These are phyloP conservation scores for Drosophila sechellia DNA, from an alignment of 1,140 invertebrate species.

Conservation along the genomic window DNA sequence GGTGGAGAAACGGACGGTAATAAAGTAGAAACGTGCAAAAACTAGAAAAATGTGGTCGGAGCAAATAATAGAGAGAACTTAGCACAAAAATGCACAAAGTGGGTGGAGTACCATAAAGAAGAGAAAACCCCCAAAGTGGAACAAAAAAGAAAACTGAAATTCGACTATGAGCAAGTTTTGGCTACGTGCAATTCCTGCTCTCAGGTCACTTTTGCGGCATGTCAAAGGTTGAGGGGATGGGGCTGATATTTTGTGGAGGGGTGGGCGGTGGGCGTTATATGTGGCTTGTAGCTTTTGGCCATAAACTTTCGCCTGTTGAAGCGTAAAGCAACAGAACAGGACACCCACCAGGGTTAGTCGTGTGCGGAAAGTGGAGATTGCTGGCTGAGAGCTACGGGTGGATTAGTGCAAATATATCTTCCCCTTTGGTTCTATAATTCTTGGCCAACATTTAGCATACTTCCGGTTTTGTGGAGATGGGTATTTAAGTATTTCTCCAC, in stretches of 20 bases:
- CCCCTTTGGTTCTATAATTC: constrained; percentile 23
- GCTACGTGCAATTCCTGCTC: constrained; percentile 77
- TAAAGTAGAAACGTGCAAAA: constrained; percentile 82
- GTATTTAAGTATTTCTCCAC: background rate
- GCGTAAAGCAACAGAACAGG: constrained; percentile 45
- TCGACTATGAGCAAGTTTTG: constrained; percentile 64
- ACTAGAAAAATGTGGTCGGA: constrained; percentile 78
- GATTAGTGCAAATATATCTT: constrained; percentile 28
- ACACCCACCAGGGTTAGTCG: constrained; percentile 15
- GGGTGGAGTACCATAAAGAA: constrained; percentile 14
- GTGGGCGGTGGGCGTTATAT: constrained; percentile 8
- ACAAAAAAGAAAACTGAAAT: constrained; percentile 50
- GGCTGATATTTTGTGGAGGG: constrained; percentile 24
- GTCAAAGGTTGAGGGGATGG: constrained; percentile 26
- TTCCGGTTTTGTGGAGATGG: background rate
- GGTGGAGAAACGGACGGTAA: constrained; percentile 60
- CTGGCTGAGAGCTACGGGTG: constrained; percentile 3
- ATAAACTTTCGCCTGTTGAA: constrained; percentile 76
- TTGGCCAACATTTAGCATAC: constrained; percentile 14
- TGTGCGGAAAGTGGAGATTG: constrained; percentile 8
- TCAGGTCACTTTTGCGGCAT: constrained; percentile 62
- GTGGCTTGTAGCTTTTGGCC: constrained; percentile 73
- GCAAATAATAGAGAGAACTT: constrained; percentile 77
- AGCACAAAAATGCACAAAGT: constrained; percentile 70
- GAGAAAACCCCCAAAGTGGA: constrained; percentile 2